phyloP scores from a whole-genome alignment of 2,113 vertebrate genomes.

The Otus sunia region DNA sequence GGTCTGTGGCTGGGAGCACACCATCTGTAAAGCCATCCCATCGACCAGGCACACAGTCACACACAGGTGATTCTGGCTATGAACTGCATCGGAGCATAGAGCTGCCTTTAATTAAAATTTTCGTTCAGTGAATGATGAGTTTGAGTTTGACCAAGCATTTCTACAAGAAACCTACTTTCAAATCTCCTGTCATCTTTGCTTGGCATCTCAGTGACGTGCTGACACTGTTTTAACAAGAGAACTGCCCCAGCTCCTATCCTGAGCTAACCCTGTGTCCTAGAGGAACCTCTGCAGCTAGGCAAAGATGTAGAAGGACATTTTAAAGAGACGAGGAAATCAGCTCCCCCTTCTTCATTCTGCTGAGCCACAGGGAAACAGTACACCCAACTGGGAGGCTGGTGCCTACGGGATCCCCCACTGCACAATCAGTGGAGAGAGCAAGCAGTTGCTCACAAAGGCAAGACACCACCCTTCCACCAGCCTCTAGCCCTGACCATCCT shows the following conservation, averaged over 20 bases:
- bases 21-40: not conserved
- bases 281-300: not conserved
- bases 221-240: conserved; percentile 9
- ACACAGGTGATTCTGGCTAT: not conserved
- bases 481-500: not conserved
- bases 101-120: not conserved
- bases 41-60: not conserved
- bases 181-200: conserved; percentile 8
- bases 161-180: conserved; percentile 29
- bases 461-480: not conserved
- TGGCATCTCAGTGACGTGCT: not conserved
- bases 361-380: not conserved
- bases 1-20: not conserved
- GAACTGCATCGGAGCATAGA: not conserved
- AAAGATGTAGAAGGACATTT: not conserved
- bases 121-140: not conserved
- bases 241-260: not conserved
- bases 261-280: conserved; percentile 24
- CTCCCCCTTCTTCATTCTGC: not conserved
- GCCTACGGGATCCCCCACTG: not conserved
- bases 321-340: not conserved
- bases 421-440: not conserved
- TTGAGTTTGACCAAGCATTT: conserved; percentile 34
- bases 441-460: not conserved
- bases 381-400: not conserved